Evolutionary conservation across 2,888 invertebrate genomes (phyloP), one percentile per base, ranked within the genome.

Genomic region (Conomelus anceps): DNA sequence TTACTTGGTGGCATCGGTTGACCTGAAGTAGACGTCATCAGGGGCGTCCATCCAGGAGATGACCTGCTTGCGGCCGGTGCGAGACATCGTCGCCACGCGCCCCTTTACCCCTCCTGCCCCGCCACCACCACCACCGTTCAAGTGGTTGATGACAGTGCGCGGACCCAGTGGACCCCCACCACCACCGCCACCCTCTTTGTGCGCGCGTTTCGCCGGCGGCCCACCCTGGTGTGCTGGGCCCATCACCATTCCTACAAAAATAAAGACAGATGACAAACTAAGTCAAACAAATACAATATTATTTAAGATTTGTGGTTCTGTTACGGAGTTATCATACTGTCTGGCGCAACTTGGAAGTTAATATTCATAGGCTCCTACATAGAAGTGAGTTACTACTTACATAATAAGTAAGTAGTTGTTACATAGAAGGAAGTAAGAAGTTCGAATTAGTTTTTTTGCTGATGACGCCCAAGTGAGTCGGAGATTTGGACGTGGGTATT

Each of bases 1-100:
- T 95, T 94, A 98, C 98, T 97, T 98, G 94, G 97, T 97, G 92
- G 96, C 95, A 92, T 97, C 97, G 87, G 97, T 98, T 92, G 98
- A 98, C 93, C 97, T 96, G 94, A 98, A 99, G 94, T 98, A 99
- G 91, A 99, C 97, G 94, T 99, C 99, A 93, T 99, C 99, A 23
- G 98, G 98, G 90, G 98, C 98, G 94, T 99, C 99, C 96, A 98
- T 98, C 98, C 98, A 98, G 93, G 98, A 98, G 93, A 98, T 98
- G 92, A 98, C 98, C 94, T 98, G 98, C 93, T 98, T 98, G 88
- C 98, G 95, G 41, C 96, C 96, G 23, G 96, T 96, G 90, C 97
- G 95, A 90, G 97, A 96, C 94, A 97, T 96, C 92, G 96, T 95
- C 92, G 97, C 95, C 23, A 91, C 90, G 93, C 97, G 96, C 91